phyloP scores from a whole-genome alignment of 64 coral and sea anemone species.

The Montipora cactus region DNA sequence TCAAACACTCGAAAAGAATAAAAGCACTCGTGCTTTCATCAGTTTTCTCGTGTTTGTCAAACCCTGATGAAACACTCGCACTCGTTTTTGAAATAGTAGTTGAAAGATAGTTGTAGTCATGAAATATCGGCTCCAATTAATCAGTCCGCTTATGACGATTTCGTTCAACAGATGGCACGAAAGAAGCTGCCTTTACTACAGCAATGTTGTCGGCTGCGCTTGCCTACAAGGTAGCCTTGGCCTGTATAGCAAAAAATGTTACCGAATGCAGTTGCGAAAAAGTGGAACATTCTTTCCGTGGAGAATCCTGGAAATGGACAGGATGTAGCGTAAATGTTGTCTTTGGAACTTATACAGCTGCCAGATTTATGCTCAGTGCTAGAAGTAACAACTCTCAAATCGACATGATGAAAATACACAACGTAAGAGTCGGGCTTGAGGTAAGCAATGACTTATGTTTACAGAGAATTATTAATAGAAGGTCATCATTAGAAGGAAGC shows the following conservation, averaged over 20 bases:
- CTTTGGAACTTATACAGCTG: neutral
- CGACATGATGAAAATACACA: neutral
- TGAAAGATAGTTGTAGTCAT: no score
- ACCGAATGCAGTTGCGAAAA: conserved; percentile 22
- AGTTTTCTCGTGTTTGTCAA: no score
- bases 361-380: conserved; percentile 15
- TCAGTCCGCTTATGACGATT: neutral
- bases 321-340: conserved; percentile 12
- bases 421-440: conserved; percentile 36
- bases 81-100: no score
- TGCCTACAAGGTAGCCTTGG: conserved; percentile 15
- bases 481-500: no score
- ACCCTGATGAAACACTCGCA: no score
- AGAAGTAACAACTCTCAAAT: neutral
- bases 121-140: no score
- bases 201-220: conserved; percentile 27
- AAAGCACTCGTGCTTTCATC: no score
- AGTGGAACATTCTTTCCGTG: neutral
- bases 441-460: neutral
- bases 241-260: conserved; percentile 26
- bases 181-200: conserved; percentile 19
- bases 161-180: neutral
- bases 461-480: no score
- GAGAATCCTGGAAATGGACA: conserved; percentile 9
- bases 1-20: no score